A percentile compares a stretch with the other conserved stretches of the same genome.
phyloP scores from a whole-genome alignment of 2,797 vertebrate species.

The Lycodopsis pacificus region DNA sequence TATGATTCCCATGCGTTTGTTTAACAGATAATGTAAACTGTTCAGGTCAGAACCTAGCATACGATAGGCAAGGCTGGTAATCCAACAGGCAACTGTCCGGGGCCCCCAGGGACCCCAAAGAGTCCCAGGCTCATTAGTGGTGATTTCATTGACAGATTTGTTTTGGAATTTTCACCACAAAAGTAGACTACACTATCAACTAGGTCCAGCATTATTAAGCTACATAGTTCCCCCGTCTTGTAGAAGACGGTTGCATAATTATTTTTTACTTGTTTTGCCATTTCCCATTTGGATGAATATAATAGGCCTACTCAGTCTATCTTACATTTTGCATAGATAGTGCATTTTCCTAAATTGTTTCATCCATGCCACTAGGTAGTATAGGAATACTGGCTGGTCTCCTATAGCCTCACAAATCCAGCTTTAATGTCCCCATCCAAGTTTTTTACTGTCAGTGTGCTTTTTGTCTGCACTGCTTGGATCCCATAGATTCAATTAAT shows the following conservation, averaged over 20 bases:
- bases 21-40: conserved; percentile 58
- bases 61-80: background rate
- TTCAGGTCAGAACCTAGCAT: conserved; percentile 37
- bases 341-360: background rate
- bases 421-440: too few relatives aligned
- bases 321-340: background rate
- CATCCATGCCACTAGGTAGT: background rate
- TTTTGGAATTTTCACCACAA: background rate
- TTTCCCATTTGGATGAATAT: background rate
- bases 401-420: too few relatives aligned
- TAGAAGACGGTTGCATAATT: background rate
- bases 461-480: conserved; percentile 2
- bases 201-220: background rate
- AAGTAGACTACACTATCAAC: background rate
- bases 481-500: background rate
- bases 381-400: background rate
- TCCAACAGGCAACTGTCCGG: background rate
- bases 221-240: background rate
- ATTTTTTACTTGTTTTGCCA: background rate
- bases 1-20: conserved; percentile 56
- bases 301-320: background rate
- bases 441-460: background rate
- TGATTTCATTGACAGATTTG: background rate
- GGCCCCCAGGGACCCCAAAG: background rate
- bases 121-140: background rate